Conservation (phyloP, 2,113 vertebrate genomes). For the Serilophus lunatus region DNA sequence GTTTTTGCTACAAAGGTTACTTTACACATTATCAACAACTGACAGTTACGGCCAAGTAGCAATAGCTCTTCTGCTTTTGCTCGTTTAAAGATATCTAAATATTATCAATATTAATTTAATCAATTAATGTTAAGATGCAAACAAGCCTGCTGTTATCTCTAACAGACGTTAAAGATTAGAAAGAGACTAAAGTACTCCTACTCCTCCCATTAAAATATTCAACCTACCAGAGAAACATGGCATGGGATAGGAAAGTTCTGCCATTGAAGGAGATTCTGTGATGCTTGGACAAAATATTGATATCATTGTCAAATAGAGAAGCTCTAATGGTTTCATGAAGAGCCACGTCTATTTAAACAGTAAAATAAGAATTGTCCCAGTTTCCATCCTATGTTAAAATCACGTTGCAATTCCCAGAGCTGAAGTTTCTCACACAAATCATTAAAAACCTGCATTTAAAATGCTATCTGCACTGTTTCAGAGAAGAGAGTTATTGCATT, state of each 20-base stretch:
- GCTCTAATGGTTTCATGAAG: background rate
- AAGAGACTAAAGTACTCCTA: background rate
- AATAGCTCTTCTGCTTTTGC: too few relatives aligned
- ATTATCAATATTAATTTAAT: too few relatives aligned
- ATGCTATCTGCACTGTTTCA: background rate
- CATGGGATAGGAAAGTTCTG: background rate
- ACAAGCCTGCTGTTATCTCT: too few relatives aligned
- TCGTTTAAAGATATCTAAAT: too few relatives aligned
- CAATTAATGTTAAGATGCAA: too few relatives aligned
- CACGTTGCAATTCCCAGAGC: background rate
- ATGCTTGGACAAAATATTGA: background rate
- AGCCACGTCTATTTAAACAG: background rate
- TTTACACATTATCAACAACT: too few relatives aligned
- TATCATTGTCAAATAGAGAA: background rate
- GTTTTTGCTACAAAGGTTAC: too few relatives aligned
- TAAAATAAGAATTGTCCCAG: background rate
- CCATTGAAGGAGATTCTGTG: background rate
- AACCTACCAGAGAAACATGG: background rate
- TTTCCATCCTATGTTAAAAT: background rate
- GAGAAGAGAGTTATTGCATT: slow-evolving; percentile 7
- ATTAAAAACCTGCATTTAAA: slow-evolving; percentile 5
- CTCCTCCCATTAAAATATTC: background rate
- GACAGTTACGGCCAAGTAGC: too few relatives aligned
- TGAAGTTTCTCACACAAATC: slow-evolving; percentile 4
- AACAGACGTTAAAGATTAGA: background rate